phyloP scores from a whole-genome alignment of 2,113 vertebrate species.

The Elephas maximus region DNA sequence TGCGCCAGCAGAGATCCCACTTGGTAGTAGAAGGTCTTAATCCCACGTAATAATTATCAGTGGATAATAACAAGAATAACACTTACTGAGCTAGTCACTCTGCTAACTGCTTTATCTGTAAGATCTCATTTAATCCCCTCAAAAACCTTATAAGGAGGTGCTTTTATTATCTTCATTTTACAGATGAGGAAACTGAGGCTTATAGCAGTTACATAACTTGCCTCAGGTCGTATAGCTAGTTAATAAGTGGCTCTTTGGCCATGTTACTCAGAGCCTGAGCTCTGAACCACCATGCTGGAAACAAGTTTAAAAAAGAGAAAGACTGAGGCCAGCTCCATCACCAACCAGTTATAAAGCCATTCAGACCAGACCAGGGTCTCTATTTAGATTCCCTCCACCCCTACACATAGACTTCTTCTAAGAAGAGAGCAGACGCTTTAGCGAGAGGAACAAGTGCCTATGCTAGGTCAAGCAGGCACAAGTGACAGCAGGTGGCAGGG shows the following conservation, averaged over 20 bases:
- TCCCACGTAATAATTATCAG: neutral
- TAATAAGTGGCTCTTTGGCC: neutral
- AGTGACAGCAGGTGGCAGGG: neutral
- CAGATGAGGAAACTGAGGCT: conserved; percentile 10
- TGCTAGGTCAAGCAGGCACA: neutral
- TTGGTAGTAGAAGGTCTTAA: neutral
- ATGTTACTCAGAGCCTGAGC: neutral
- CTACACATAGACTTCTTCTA: neutral
- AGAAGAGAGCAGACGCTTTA: neutral
- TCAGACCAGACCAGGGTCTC: neutral
- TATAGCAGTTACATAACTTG: neutral
- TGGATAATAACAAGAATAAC: neutral
- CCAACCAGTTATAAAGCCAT: neutral
- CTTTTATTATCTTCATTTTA: neutral
- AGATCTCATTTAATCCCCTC: neutral
- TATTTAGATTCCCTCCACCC: neutral
- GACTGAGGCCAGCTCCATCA: neutral
- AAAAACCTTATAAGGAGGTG: neutral
- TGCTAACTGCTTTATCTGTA: neutral
- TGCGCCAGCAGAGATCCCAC: neutral
- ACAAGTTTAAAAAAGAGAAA: conserved; percentile 23
- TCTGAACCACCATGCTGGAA: neutral
- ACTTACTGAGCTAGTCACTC: neutral
- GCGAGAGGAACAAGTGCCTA: neutral
- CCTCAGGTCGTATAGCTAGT: neutral